Evolutionary conservation across 2,888 invertebrate species (phyloP).

Genomic region (Idaea straminata): DNA sequence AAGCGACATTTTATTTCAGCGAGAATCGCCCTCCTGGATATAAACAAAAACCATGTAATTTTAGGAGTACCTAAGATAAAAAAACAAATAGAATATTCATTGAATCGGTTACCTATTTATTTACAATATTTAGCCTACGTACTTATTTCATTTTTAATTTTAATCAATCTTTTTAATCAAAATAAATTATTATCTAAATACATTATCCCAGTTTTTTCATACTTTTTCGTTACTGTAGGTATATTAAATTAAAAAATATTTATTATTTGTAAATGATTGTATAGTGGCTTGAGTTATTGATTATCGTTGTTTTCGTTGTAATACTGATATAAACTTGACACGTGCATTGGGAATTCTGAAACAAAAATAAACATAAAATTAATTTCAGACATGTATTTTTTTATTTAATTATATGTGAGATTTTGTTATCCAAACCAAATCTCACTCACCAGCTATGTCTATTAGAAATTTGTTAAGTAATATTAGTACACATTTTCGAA

Average conservation of each 20-base stretch:
- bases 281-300: not conserved
- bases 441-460: not conserved
- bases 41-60: too few species aligned
- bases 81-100: not conserved
- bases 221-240: too few species aligned
- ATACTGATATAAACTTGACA: conserved; percentile 1
- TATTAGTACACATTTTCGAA: too few species aligned
- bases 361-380: not conserved
- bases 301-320: not conserved
- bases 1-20: too few species aligned
- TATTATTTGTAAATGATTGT: not conserved
- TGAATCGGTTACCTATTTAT: not conserved
- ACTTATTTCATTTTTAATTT: not conserved
- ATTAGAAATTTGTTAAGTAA: too few species aligned
- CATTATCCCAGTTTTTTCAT: too few species aligned
- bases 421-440: too few species aligned
- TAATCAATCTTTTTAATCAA: not conserved
- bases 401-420: too few species aligned
- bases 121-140: not conserved
- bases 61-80: too few species aligned
- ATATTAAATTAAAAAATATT: not conserved
- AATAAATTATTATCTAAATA: too few species aligned
- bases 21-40: too few species aligned
- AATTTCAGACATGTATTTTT: too few species aligned
- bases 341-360: not conserved